Evolutionary conservation across 2,797 vertebrate genomes (phyloP).

Genomic region (Epinephelus awoara): DNA sequence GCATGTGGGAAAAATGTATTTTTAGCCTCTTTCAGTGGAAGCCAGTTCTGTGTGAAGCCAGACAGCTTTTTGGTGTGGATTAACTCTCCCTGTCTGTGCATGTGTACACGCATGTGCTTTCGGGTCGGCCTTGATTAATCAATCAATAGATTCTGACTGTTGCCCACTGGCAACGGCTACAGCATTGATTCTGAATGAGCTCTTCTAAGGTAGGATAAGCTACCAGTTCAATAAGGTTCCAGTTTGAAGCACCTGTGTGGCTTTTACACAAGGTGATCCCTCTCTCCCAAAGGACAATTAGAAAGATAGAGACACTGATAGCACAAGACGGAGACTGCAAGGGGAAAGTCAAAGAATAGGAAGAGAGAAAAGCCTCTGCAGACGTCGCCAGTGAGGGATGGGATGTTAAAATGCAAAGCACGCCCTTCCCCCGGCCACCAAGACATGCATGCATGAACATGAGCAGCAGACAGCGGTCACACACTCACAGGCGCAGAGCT

Average conservation of each 20-base stretch:
- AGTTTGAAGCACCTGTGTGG: slow-evolving; percentile 14
- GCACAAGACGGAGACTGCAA: neutral
- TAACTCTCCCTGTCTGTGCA: slow-evolving; percentile 10
- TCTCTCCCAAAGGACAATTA: slow-evolving; percentile 34
- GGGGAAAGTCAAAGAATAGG: slow-evolving; percentile 15
- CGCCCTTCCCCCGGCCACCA: slow-evolving; percentile 59
- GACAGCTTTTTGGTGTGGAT: slow-evolving; percentile 50
- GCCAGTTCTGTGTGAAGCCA: slow-evolving; percentile 42
- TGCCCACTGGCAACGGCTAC: slow-evolving; percentile 34
- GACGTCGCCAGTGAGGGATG: slow-evolving; percentile 30
- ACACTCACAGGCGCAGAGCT: slow-evolving; percentile 28
- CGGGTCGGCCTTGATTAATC: slow-evolving; percentile 30
- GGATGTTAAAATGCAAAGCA: slow-evolving; percentile 77
- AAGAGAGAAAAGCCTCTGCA: slow-evolving; percentile 32
- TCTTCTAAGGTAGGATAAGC: slow-evolving; percentile 44
- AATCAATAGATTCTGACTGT: slow-evolving; percentile 45
- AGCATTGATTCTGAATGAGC: slow-evolving; percentile 56
- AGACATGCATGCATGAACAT: slow-evolving; percentile 73
- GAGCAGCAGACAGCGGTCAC: slow-evolving; percentile 58
- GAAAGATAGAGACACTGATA: slow-evolving; percentile 28
- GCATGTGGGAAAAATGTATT: slow-evolving; percentile 87
- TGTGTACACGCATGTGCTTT: slow-evolving; percentile 21
- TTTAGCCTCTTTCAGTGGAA: slow-evolving; percentile 78
- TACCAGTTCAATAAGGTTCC: slow-evolving; percentile 22
- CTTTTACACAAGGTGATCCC: slow-evolving; percentile 51